Base-by-base conservation (phyloP, 2,888 invertebrate species). In the Elysia crispata region DNA sequence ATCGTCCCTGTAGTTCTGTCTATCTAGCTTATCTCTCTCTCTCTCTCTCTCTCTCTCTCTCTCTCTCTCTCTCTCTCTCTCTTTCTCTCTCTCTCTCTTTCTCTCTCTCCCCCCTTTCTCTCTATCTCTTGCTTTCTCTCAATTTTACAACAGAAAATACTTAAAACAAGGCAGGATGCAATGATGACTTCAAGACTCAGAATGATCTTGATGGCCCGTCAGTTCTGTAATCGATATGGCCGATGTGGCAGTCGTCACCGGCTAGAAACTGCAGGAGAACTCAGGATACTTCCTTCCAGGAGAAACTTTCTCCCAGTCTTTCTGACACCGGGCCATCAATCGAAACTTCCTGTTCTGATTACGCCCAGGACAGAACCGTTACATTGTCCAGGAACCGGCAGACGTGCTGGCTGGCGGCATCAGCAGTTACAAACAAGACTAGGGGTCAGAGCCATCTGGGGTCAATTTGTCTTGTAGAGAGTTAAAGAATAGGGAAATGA, bases 81-180 rank as follows among this genome's bases (percentile, higher is more conserved):
- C 49, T 77, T 67, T 33, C 67, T 33, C 67, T 67, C 28, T 67
- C 77, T 77, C 67, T 77, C 66, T 31, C 67, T 77, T 49, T 66
- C 67, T 66, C 66, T 66, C 77, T 41, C 66, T 33, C 67, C 13
- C 66, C 23, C 15, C 62, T 75, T 20, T 60, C 75, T 75, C 31
- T 31, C 50, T 50, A 3, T 70, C 54, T 74, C 20, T 74, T 30
- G 54, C 20, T 74, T 30, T 74, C 30, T 57, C 57, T 74, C 20
- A 30, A 18, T 74, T n/a, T 74, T n/a, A 57, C 23, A 57, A 8
- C 60, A 8, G 8, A 60, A 41, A 41, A 41, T 11, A 41, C 41
- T 3, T 11, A 3, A 41, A 6, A 41, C 3, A 41, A 11, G 41
- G 41, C 41, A 41, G 41, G 41, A 41, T 41, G 41, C 41, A 6